These are phyloP conservation scores for Petrosia ficiformis DNA, from an alignment of 37 sponge, comb jelly and placozoan species.

Conservation along the genomic window DNA sequence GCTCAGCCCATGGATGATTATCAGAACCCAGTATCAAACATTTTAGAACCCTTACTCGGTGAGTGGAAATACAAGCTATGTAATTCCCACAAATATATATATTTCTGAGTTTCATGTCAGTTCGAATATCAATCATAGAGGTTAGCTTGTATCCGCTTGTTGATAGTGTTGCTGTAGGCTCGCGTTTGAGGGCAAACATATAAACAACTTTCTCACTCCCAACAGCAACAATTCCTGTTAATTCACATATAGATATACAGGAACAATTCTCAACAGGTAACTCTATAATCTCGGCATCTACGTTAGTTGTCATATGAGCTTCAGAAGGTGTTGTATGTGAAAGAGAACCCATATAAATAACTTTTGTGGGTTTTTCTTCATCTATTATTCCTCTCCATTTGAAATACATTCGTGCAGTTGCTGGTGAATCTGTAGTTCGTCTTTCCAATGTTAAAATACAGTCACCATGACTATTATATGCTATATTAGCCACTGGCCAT, in stretches of 20 bases:
- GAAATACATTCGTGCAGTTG: constrained; percentile 52
- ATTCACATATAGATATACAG: constrained; percentile 40
- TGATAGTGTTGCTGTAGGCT: background rate
- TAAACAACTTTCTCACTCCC: constrained; percentile 31
- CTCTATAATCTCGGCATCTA: constrained; percentile 53
- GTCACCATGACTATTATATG: constrained; percentile 48
- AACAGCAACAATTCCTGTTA: constrained; percentile 45
- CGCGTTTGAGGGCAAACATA: constrained; percentile 18
- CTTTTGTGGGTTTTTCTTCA: constrained; percentile 37
- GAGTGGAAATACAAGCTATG: constrained; percentile 46
- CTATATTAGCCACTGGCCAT: constrained; percentile 30
- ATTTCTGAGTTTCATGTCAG: constrained; percentile 18
- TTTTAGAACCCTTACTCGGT: constrained; percentile 44
- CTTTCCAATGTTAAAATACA: constrained; percentile 53
- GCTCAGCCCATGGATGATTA: background rate
- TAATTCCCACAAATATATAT: constrained; percentile 37
- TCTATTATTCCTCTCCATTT: constrained; percentile 44
- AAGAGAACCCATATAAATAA: constrained; percentile 9
- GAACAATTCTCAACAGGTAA: constrained; percentile 21
- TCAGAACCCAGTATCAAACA: background rate
- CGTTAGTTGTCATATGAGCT: background rate
- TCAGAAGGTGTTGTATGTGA: background rate
- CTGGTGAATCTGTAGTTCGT: constrained; percentile 11
- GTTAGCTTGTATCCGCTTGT: background rate
- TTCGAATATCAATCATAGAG: constrained; percentile 27